phyloP scores from a whole-genome alignment of 2,113 vertebrate species.

The Elanus axillaris region DNA sequence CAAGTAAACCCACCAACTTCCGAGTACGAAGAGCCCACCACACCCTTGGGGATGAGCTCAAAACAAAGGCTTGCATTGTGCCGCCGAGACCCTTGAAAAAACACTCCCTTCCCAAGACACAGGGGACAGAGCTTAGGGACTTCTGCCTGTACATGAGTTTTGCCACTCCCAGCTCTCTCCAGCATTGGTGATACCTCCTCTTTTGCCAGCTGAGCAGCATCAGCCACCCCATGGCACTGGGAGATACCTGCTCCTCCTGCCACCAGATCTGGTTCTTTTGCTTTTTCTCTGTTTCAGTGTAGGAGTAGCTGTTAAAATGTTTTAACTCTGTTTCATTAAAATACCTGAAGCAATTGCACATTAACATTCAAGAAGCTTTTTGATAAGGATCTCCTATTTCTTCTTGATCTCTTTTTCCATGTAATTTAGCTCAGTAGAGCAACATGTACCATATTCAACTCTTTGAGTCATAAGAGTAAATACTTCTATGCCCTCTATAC shows the following conservation, averaged over 20 bases:
- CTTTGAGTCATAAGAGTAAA: neutral
- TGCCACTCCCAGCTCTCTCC: neutral
- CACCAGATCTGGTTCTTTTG: neutral
- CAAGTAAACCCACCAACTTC: neutral
- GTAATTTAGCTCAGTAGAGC: neutral
- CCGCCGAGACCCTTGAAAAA: accelerated
- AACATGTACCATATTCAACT: neutral
- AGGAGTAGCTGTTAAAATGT: neutral
- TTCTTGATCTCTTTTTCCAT: neutral
- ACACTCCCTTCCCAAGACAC: neutral
- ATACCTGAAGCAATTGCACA: neutral
- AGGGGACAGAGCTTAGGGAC: neutral
- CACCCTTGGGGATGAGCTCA: neutral
- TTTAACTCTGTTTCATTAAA: neutral
- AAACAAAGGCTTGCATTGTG: neutral
- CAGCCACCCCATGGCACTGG: accelerated
- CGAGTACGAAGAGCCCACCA: neutral
- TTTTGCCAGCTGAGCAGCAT: neutral
- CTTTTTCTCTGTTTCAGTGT: neutral
- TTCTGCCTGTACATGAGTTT: neutral
- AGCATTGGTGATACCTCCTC: neutral
- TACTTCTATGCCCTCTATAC: neutral
- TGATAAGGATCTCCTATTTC: neutral
- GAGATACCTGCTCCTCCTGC: neutral
- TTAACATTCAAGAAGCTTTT: neutral